A percentile compares a stretch with the other conserved stretches of the same genome.
phyloP scores from a whole-genome alignment of 2,888 invertebrate species.

The Microplitis manilae region DNA sequence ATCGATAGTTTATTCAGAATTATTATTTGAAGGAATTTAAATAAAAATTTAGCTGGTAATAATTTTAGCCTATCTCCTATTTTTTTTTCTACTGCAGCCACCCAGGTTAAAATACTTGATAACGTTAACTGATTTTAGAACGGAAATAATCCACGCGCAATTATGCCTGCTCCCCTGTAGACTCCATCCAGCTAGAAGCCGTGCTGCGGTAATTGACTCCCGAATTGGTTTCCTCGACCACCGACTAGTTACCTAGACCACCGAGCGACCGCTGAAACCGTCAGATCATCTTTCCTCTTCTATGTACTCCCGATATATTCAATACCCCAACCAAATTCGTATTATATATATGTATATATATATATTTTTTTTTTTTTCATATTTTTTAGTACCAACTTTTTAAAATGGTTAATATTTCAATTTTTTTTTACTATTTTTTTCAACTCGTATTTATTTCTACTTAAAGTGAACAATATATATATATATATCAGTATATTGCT shows the following conservation, averaged over 20 bases:
- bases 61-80: no score
- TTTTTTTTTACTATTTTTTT: not conserved
- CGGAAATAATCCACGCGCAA: conserved; percentile 1
- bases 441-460: conserved; percentile 6
- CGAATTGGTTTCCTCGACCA: not conserved
- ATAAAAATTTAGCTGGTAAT: no score
- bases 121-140: not conserved
- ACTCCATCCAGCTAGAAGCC: not conserved
- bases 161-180: not conserved
- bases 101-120: not conserved
- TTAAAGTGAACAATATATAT: conserved; percentile 5
- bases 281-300: not conserved
- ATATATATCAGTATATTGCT: conserved; percentile 32
- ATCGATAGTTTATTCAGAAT: no score
- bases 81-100: no score
- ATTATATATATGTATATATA: not conserved
- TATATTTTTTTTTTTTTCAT: not conserved
- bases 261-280: not conserved
- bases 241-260: not conserved
- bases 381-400: not conserved
- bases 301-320: not conserved
- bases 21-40: no score
- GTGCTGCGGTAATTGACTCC: conserved; percentile 11
- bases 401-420: not conserved
- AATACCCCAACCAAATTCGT: not conserved